phyloP scores from a whole-genome alignment of 2,797 vertebrate genomes.

The Gorsachius magnificus region DNA sequence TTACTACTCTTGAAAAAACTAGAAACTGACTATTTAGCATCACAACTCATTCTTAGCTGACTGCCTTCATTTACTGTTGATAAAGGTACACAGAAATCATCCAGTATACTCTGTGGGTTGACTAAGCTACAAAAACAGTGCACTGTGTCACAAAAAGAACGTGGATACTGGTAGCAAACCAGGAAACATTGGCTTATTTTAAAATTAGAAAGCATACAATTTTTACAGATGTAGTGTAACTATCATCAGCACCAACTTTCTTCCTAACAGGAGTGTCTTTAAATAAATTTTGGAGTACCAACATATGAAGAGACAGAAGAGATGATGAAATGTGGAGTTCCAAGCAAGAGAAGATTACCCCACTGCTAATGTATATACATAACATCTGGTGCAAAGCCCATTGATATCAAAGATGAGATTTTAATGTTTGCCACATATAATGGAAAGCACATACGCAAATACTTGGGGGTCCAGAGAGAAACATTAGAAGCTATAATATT shows the following conservation, averaged over 20 bases:
- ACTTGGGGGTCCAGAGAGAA: neutral
- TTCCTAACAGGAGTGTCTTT: neutral
- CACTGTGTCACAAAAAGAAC: neutral
- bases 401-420: neutral
- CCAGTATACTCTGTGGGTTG: neutral
- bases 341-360: neutral
- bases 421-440: neutral
- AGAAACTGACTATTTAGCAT: neutral
- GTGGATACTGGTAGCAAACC: neutral
- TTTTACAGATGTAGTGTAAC: neutral
- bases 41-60: neutral
- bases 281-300: neutral
- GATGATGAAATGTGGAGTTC: neutral
- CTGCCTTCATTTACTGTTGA: neutral
- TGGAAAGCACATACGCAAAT: neutral
- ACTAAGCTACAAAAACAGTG: neutral
- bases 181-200: neutral
- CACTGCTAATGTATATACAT: neutral
- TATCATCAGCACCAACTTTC: neutral
- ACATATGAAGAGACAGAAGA: neutral
- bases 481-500: conserved; percentile 63
- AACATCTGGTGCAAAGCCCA: neutral
- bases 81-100: neutral
- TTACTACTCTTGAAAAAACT: neutral
- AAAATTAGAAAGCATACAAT: neutral